Conservation (phyloP, 2,113 vertebrate species). For the Festucalex cinctus region DNA sequence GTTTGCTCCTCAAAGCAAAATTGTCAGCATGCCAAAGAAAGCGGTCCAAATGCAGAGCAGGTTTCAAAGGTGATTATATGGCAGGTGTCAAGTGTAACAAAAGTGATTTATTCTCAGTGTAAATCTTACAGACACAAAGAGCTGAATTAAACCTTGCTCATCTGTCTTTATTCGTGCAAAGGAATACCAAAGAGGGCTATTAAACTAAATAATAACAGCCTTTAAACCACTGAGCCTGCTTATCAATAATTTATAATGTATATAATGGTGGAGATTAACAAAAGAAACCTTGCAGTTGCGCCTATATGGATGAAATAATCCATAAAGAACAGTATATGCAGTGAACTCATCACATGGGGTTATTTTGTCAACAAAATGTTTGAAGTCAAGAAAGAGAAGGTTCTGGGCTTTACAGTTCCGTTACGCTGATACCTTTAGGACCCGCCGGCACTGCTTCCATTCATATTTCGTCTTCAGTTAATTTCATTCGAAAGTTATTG, state of each 20-base stretch:
- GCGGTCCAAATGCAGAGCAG: background rate
- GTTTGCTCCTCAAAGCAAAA: background rate
- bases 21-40: conserved; percentile 1
- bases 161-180: background rate
- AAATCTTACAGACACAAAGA: conserved; percentile 11
- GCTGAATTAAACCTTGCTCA: background rate
- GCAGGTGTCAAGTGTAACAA: conserved; percentile 5
- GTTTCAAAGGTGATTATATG: background rate
- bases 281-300: background rate
- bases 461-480: no score
- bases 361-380: background rate
- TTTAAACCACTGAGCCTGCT: background rate
- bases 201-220: background rate
- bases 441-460: no score
- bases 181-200: background rate
- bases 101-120: conserved; percentile 14
- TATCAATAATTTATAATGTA: background rate
- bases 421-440: no score
- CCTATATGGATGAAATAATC: background rate
- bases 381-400: background rate
- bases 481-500: no score
- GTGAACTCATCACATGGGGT: background rate
- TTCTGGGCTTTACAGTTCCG: background rate
- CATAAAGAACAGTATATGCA: background rate
- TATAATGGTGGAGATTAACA: conserved; percentile 1